These are phyloP conservation scores for Heterotilapia buettikoferi DNA, from an alignment of 2,113 vertebrate species.

Conservation along the genomic window DNA sequence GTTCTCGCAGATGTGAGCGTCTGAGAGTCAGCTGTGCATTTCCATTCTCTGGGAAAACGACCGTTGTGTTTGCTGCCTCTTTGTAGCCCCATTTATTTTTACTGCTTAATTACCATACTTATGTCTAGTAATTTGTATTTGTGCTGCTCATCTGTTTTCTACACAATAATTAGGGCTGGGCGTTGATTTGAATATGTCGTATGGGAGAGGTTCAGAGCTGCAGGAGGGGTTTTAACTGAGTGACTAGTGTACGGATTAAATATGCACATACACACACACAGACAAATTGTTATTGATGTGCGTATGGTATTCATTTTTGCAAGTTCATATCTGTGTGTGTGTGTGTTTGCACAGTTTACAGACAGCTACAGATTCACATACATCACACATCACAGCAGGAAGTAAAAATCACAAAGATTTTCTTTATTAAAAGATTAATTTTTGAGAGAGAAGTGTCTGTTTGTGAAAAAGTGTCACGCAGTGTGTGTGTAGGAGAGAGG, in stretches of 20 bases:
- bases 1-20: neutral
- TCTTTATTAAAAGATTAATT: neutral
- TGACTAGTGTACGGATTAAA: constrained; percentile 15
- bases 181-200: constrained; percentile 50
- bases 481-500: constrained; percentile 1
- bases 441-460: neutral
- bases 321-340: neutral
- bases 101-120: constrained; percentile 62
- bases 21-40: neutral
- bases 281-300: neutral
- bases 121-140: constrained; percentile 64
- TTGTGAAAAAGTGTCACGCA: neutral
- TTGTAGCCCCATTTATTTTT: constrained; percentile 58
- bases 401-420: neutral
- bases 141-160: constrained; percentile 49
- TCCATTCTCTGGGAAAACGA: constrained; percentile 27
- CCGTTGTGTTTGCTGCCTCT: constrained; percentile 26
- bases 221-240: neutral
- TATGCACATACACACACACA: neutral
- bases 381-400: neutral
- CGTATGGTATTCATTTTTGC: neutral
- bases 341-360: neutral
- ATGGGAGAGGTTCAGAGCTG: constrained; percentile 9
- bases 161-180: constrained; percentile 61
- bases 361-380: neutral